Evolutionary conservation across 2,888 invertebrate species (phyloP), one percentile per base, ranked within the genome.

Genomic region (Platycheirus rosarum): DNA sequence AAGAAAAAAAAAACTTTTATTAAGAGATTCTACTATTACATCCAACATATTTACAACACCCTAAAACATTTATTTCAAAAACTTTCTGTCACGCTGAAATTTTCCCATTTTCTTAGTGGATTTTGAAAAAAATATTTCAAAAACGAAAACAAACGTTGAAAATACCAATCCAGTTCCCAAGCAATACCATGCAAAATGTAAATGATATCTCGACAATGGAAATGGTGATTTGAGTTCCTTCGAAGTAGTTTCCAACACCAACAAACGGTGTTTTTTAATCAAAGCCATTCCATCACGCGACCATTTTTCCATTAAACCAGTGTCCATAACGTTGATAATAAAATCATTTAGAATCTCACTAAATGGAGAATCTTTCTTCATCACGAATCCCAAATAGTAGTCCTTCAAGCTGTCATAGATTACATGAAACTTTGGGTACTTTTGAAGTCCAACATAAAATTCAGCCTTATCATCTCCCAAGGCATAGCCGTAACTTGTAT

Each of bases 151-250:
- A 0, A 71, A 0, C 0, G 14, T 0, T 6, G 71, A 23, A 48
- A 55, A 7, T 8, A 8, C 44, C 6, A 62, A 20, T 3, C 82
- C 82, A 49, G 8, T 9, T 2, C n/a, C 1, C 13, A 71, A 35
- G 7, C 66, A 68, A 20, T 7, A 14, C 71, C 71, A 82, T 4
- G 55, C 71, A 44, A 73, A 82, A 0, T 0, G 13, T 1, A 77
- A 48, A 18, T 70, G 60, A 60, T 11, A 29, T 11, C 23, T n/a
- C 29, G 60, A 29, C 60, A 60, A 18, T 18, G 42, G 26, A 44
- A 44, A 44, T 5, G 44, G 60, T 11, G 14, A n/a, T 11, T 44
- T 13, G n/a, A 37, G 13, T n/a, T 9, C 1, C 18, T 8, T 3
- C 0, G n/a, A 9, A 23, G 16, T 29, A 11, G 40, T 57, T 0